Evolutionary conservation across 2,113 vertebrate genomes (phyloP), one percentile per base, ranked within the genome.

Genomic region (Tinamus guttatus): DNA sequence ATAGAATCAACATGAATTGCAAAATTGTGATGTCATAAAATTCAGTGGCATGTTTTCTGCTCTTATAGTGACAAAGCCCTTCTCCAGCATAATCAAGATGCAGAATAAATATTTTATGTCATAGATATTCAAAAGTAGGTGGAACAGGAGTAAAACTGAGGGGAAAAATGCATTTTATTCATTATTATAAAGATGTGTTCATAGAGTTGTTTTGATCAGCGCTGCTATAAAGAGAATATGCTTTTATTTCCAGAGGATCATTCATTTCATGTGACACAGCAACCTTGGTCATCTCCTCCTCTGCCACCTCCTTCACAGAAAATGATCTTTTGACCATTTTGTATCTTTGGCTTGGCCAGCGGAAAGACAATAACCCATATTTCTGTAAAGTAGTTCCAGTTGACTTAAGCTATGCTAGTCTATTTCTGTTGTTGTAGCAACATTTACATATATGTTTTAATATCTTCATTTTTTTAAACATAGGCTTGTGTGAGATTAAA

Each of bases 351-450:
- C 11, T 89, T 87, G 14, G 36, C 52, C 85, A 79, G 27, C 40
- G 78, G 68, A 60, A 64, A 73, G 78, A 19, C 28, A 45, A n/a
- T 63, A 79, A 4, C 11, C 11, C 5, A 19, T 59, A 5, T 68
- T 68, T 45, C 34, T 74, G 5, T 59, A 38, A 47, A 43, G 16
- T 45, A 19, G 67, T 68, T 94, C 85, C 36, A 86, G 25, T 4
- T 91, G 2, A 3, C n/a, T 60, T 79, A 3, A 70, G 78, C 24
- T 60, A 11, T 60, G 18, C 4, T 32, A 28, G 5, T 27, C 15
- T 85, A 49, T 85, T 87, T 78, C 77, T 89, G 25, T 76, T 80
- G 13, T 76, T 76, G n/a, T 41, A 89, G 12, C 5, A 67, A 47
- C 14, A 47, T 43, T 54, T 51, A 19, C 0, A 0, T 56, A 27